Evolutionary conservation across 2,797 vertebrate genomes (phyloP), one percentile per base, ranked within the genome.

Genomic region (Rachycentron canadum): DNA sequence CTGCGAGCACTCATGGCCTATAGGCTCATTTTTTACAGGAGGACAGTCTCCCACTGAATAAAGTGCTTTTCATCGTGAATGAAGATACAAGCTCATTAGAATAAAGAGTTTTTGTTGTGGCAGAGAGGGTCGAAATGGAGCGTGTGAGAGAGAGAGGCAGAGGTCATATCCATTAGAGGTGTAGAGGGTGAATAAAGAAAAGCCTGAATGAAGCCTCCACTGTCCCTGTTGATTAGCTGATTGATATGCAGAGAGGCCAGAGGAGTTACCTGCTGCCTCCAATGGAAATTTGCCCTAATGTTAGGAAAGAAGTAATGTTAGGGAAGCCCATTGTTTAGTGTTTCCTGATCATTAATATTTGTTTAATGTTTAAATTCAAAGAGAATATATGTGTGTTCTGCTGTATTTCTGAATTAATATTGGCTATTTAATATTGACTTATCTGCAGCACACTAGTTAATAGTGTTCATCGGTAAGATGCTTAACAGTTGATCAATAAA

Each of bases 91-190:
- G 78, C 83, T 83, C 62, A 47, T 89, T 86, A 84, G 66, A 84
- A 78, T 82, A 85, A 87, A 76, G 36, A 13, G 61, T 68, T 79
- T 80, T 79, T 82, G 76, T 83, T 76, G 65, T 74, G 73, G 65
- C 59, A 66, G 52, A 30, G 77, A 70, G 73, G 43, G 21, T 57
- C 79, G 76, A 73, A 76, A 80, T 79, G 71, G 70, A 88, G 78
- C 69, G 65, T 32, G 57, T 47, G 83, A 63, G 61, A 43, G 16
- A 34, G 16, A 38, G 34, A 79, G 55, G 56, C 79, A 88, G 86
- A 91, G 89, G 86, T 92, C 89, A 91, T 61, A 88, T 87, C 87
- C 73, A 90, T 91, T 91, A 88, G 87, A 83, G 75, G 76, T 82
- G 83, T 64, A n/a, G 66, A 82, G 69, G 83, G 78, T 89, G 82